Conservation (phyloP, 2,113 vertebrate genomes). For the Hemicordylus capensis region DNA sequence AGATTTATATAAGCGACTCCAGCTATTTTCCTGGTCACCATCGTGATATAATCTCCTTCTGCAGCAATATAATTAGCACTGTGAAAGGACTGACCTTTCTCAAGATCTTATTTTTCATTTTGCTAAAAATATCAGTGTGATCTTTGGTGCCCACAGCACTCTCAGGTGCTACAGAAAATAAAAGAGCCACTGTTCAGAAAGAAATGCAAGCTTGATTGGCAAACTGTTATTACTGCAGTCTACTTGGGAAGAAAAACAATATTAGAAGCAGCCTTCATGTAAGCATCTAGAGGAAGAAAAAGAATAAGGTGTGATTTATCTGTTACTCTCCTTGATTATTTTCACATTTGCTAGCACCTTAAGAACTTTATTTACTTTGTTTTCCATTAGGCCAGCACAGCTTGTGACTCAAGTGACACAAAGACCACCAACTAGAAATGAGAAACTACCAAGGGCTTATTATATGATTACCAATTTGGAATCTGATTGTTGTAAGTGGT, state of each 20-base stretch:
- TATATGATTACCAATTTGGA: no score
- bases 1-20: slow-evolving; percentile 27
- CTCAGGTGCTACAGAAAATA: not conserved
- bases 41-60: slow-evolving; percentile 71
- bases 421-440: not conserved
- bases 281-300: not conserved
- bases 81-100: slow-evolving; percentile 77
- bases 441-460: not conserved
- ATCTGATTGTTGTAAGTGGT: no score
- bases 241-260: not conserved
- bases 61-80: slow-evolving; percentile 77
- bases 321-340: not conserved
- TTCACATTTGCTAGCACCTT: rapidly evolving
- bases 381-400: not conserved
- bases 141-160: slow-evolving; percentile 54
- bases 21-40: slow-evolving; percentile 47
- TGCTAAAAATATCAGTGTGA: slow-evolving; percentile 79
- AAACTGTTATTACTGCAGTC: not conserved
- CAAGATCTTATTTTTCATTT: slow-evolving; percentile 68
- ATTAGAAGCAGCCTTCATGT: rapidly evolving
- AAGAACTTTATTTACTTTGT: not conserved
- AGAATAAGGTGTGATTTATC: not conserved
- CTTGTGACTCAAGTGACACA: not conserved
- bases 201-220: not conserved
- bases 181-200: slow-evolving; percentile 3